Evolutionary conservation across 1,140 invertebrate genomes (phyloP), one percentile per base, ranked within the genome.

Genomic region (Drosophila cardini): DNA sequence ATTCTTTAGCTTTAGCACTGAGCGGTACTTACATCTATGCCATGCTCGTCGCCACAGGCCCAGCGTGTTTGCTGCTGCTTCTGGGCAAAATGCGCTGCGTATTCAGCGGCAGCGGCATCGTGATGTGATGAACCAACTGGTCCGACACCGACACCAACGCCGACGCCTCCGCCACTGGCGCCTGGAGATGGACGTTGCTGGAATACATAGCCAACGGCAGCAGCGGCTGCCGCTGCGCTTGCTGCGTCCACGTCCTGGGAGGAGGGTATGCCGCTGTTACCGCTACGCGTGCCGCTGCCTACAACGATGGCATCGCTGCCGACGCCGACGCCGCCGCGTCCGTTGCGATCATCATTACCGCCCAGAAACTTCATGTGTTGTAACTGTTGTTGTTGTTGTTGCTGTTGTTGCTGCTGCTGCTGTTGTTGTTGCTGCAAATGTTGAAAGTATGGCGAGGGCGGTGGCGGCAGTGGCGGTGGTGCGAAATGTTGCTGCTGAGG

Each of bases 341-440:
- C 90, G 68, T 90, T 90, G 69, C 90, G 87, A 86, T 91, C 90
- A 81, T 91, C 90, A 72, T 86, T 91, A 21, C 87, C 77, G 68
- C 90, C 87, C 78, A 91, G 81, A 91, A 91, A 91, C 90, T 91
- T 91, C 90, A 91, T 91, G 79, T 91, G 90, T 91, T 83, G 77
- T 15, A 68, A 57, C 74, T 78, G 76, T 58, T 75, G 78, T 21
- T 80, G 78, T 32, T 83, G 69, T 4, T 79, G 76, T 1, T 77
- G 70, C 7, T 77, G 74, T 8, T 76, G 74, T 1, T 74, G 75
- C 11, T 76, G 76, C n/a, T 78, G 76, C 4, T 75, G 72, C 11
- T 77, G 74, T n/a, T 69, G 71, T 18, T 74, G 76, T 18, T 78
- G 76, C 16, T 77, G 75, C 10, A 64, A 21, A 40, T 78, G 77